A percentile compares a stretch with the other conserved stretches of the same genome.
phyloP scores from a whole-genome alignment of 2,888 invertebrate genomes.

The Parapristionchus giblindavisi region DNA sequence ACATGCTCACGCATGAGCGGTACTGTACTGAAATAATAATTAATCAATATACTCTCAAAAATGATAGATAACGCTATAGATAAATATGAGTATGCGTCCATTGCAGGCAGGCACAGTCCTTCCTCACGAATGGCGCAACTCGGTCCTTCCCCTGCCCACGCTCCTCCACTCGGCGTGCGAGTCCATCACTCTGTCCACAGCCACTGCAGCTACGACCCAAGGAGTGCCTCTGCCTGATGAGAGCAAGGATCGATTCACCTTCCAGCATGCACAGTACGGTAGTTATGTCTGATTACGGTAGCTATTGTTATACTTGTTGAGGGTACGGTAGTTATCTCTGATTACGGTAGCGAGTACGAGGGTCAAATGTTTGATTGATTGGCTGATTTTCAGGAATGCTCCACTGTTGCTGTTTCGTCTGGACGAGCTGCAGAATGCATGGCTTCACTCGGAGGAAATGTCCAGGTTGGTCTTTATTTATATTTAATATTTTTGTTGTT shows the following conservation, averaged over 20 bases:
- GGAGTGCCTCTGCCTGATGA: conserved; percentile 27
- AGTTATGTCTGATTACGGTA: not conserved
- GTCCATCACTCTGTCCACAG: conserved; percentile 42
- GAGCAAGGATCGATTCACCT: conserved; percentile 35
- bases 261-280: conserved; percentile 31
- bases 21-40: too few species aligned
- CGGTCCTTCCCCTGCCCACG: conserved; percentile 56
- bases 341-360: too few species aligned
- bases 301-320: not conserved
- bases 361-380: too few species aligned
- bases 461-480: not conserved
- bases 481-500: not conserved
- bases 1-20: too few species aligned
- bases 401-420: conserved; percentile 57
- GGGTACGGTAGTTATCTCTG: too few species aligned
- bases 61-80: too few species aligned
- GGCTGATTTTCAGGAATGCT: conserved; percentile 60
- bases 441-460: conserved; percentile 43
- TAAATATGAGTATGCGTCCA: too few species aligned
- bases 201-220: conserved; percentile 45
- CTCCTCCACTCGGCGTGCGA: conserved; percentile 58
- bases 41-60: too few species aligned
- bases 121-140: conserved; percentile 58
- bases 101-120: conserved; percentile 56
- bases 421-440: conserved; percentile 55